Percentiles rank a stretch among this genome's conserved stretches.
Evolutionary conservation across 1,140 invertebrate species (phyloP).

Genomic region (Gonioctena quinquepunctata): DNA sequence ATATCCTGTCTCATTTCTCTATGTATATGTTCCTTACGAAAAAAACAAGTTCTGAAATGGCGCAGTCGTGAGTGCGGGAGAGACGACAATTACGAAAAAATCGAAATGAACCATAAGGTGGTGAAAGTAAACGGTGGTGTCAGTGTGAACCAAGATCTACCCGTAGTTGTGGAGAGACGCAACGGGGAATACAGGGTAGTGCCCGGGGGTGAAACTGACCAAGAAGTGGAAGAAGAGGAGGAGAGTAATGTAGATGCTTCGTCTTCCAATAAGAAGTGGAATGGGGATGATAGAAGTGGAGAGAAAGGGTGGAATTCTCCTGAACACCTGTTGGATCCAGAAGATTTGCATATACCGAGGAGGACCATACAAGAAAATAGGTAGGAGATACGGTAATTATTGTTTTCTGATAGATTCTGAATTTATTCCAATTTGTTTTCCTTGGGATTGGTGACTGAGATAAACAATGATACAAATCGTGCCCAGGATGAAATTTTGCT

Average conservation of each 20-base stretch:
- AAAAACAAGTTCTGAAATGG: slow-evolving; percentile 47
- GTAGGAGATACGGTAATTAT: slow-evolving; percentile 25
- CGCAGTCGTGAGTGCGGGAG: slow-evolving; percentile 52
- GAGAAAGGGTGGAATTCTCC: slow-evolving; percentile 38
- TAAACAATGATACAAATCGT: too few species aligned
- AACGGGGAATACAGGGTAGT: slow-evolving; percentile 73
- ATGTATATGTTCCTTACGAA: slow-evolving; percentile 62
- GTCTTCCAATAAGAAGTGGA: slow-evolving; percentile 29
- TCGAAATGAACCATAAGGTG: slow-evolving; percentile 67
- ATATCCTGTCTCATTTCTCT: slow-evolving; percentile 64
- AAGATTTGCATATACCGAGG: slow-evolving; percentile 47
- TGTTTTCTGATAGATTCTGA: not conserved
- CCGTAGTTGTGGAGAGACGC: slow-evolving; percentile 57
- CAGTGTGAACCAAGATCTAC: slow-evolving; percentile 28
- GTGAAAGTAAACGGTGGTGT: slow-evolving; percentile 50
- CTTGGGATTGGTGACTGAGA: too few species aligned
- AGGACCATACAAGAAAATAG: slow-evolving; percentile 35
- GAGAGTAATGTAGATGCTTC: slow-evolving; percentile 53
- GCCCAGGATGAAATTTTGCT: too few species aligned
- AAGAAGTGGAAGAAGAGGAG: slow-evolving; percentile 60
- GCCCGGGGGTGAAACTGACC: slow-evolving; percentile 64
- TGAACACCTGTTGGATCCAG: slow-evolving; percentile 37
- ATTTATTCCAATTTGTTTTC: too few species aligned
- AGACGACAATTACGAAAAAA: slow-evolving; percentile 75
- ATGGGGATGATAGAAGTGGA: not conserved